A percentile compares a stretch with the other conserved stretches of the same genome.
Conservation (phyloP, 2,888 invertebrate genomes). For the Cantharis flavilabris region DNA sequence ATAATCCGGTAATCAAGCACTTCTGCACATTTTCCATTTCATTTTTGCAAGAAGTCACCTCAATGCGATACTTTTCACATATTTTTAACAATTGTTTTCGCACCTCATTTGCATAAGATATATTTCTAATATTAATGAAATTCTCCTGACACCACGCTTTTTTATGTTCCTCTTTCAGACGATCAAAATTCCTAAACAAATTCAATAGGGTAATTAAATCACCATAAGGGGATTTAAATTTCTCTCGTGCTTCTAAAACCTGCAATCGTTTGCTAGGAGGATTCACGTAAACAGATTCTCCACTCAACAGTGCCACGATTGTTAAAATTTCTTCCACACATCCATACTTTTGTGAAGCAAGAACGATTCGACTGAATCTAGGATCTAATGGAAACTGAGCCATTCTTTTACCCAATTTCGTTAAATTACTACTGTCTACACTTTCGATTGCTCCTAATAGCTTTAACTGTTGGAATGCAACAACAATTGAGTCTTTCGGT, state of each 20-base stretch:
- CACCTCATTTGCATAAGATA: conserved; percentile 80
- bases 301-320: conserved; percentile 84
- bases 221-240: conserved; percentile 84
- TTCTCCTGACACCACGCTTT: conserved; percentile 90
- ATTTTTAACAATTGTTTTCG: conserved; percentile 78
- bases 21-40: conserved; percentile 71
- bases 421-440: conserved; percentile 66
- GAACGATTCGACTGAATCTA: conserved; percentile 78
- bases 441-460: conserved; percentile 73
- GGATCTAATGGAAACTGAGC: conserved; percentile 92
- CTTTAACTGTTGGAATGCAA: conserved; percentile 68
- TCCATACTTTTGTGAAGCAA: conserved; percentile 75
- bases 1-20: conserved; percentile 80
- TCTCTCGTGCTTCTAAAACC: conserved; percentile 71
- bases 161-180: conserved; percentile 69
- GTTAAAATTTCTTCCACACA: conserved; percentile 83
- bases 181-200: conserved; percentile 79
- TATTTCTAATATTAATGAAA: conserved; percentile 81
- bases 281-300: conserved; percentile 82
- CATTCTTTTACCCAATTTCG: conserved; percentile 82
- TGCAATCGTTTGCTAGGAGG: conserved; percentile 77
- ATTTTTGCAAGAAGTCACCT: conserved; percentile 66
- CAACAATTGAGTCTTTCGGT: conserved; percentile 68
- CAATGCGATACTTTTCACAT: conserved; percentile 62
- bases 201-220: conserved; percentile 92